These are phyloP conservation scores for Nycticebus coucang DNA, from an alignment of 2,113 vertebrate genomes.

Conservation along the genomic window DNA sequence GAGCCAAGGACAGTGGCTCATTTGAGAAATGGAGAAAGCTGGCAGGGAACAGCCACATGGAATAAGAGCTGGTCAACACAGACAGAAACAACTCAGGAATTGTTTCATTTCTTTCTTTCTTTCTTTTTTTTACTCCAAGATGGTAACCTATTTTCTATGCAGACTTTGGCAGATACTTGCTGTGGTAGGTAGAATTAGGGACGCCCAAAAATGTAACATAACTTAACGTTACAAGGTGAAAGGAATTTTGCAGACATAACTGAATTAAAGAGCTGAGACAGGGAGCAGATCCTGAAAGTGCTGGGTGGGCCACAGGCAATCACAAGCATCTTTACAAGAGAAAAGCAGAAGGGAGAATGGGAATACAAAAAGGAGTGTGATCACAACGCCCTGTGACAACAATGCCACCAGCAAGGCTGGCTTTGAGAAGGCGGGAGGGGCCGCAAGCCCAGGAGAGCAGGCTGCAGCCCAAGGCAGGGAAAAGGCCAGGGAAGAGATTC, in stretches of 20 bases:
- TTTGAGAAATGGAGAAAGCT: not conserved
- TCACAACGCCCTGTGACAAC: too few species aligned
- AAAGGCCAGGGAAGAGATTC: not conserved
- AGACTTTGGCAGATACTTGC: not conserved
- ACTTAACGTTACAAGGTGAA: not conserved
- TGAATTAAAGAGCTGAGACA: fast-evolving
- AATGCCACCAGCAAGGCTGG: fast-evolving
- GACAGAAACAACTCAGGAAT: not conserved
- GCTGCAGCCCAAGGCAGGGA: not conserved
- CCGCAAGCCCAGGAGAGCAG: not conserved
- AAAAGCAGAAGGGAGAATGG: not conserved
- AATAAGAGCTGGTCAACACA: not conserved
- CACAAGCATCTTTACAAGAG: too few species aligned
- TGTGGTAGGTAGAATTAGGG: not conserved
- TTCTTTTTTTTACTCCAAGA: not conserved
- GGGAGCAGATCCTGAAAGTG: not conserved
- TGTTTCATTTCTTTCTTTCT: not conserved
- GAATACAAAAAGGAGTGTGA: not conserved
- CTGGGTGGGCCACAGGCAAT: fast-evolving
- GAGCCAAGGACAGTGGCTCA: not conserved
- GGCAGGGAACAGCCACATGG: not conserved
- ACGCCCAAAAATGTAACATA: too few species aligned
- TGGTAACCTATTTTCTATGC: not conserved
- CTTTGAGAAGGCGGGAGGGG: not conserved
- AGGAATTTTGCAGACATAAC: not conserved